Conservation (phyloP, 2,113 vertebrate species). For the Sylvia atricapilla region DNA sequence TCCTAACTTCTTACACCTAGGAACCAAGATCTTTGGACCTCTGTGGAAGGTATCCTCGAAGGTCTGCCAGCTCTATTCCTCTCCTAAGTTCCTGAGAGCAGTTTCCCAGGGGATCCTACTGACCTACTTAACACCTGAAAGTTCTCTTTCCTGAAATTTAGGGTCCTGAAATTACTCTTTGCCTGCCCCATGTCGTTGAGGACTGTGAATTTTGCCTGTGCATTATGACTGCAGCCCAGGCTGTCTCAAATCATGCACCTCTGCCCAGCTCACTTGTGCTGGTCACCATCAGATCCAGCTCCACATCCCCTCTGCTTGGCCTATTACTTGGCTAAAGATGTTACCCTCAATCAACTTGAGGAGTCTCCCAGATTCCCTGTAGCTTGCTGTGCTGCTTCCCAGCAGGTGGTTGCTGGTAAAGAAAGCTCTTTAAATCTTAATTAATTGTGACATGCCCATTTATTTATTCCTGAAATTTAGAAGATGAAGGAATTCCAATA, state of each 20-base stretch:
- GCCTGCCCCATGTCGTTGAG: too few relatives aligned
- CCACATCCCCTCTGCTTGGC: background rate
- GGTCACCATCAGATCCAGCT: background rate
- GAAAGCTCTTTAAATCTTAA: background rate
- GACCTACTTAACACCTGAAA: background rate
- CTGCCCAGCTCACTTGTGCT: background rate
- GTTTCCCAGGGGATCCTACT: background rate
- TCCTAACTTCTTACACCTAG: background rate
- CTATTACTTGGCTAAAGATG: background rate
- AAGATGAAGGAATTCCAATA: background rate
- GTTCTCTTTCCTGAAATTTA: background rate
- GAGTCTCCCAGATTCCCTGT: background rate
- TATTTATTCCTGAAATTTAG: background rate
- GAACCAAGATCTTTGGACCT: background rate
- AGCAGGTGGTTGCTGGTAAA: background rate
- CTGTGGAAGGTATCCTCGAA: background rate
- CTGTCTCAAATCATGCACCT: background rate
- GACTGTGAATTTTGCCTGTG: background rate
- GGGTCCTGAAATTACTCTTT: background rate
- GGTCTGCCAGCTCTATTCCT: background rate
- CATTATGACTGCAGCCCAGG: background rate
- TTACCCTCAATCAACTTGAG: accelerated
- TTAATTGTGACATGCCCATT: background rate
- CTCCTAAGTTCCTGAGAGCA: background rate
- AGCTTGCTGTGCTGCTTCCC: background rate